Evolutionary conservation across 1,140 invertebrate genomes (phyloP), one percentile per base, ranked within the genome.

Genomic region (Muscidifurax raptorellus): DNA sequence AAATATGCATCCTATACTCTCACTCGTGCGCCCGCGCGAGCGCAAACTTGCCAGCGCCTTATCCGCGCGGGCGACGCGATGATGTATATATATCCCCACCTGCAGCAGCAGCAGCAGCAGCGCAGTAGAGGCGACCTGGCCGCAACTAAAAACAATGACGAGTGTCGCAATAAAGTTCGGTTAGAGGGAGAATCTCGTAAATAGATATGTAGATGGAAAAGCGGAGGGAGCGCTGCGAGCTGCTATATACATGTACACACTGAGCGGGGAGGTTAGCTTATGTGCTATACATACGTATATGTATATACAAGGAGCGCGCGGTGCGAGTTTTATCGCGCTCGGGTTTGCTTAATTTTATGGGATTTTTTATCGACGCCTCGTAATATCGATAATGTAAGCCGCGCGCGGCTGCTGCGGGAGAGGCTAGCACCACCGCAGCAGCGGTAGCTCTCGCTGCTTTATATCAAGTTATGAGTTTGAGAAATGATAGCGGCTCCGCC

Each of bases 371-470:
- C 92, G 91, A 90, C 91, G 90, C 89, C 90, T 92, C 91, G 91
- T 92, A 92, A 92, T 92, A 92, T 92, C 91, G 91, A 92, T 92
- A 92, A 92, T 92, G 92, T 90, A 91, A 91, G 89, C 87, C 84
- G 87, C 86, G 86, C 85, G 77, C 52, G 52, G 18, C 52, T 59
- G 52, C n/a, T n/a, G 52, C 22, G 52, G 4, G 52, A 1, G 36
- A 40, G 7, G 59, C 79, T 76, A 79, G 75, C 80, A 52, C 13
- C 78, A 25, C 44, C 59, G 36, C 64, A 30, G 81, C 25, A 72
- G 28, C 15, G 66, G 27, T 80, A 77, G 64, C 7, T 71, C 71
- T 28, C 67, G 36, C 52, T 90, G 89, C 88, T 88, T 90, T 91
- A 91, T 91, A 92, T 91, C 91, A 87, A 91, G 90, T 91, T 91